These are phyloP conservation scores for Ophraella communa DNA, from an alignment of 2,888 invertebrate species.

Conservation along the genomic window DNA sequence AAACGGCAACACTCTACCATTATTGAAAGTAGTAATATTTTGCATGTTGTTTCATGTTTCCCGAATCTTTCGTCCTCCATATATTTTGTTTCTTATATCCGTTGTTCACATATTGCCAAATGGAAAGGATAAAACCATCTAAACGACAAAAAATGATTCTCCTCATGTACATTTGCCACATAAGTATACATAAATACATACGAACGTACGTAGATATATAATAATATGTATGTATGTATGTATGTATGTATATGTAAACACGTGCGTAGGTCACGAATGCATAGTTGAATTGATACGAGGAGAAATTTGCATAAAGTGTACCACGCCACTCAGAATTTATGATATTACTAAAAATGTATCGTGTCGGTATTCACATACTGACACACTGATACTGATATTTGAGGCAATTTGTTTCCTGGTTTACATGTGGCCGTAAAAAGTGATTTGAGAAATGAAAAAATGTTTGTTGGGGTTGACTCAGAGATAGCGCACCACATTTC, in stretches of 20 bases:
- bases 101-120: neutral
- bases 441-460: slow-evolving; percentile 25
- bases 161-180: slow-evolving; percentile 4
- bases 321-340: slow-evolving; percentile 48
- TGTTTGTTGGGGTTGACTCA: slow-evolving; percentile 15
- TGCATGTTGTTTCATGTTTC: neutral
- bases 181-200: slow-evolving; percentile 4
- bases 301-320: slow-evolving; percentile 48
- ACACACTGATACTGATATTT: slow-evolving; percentile 43
- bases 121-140: neutral
- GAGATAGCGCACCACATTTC: slow-evolving; percentile 20
- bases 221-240: neutral
- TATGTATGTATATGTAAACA: slow-evolving; percentile 22
- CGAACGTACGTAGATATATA: neutral
- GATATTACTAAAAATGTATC: slow-evolving; percentile 46
- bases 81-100: neutral
- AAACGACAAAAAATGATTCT: slow-evolving; percentile 2
- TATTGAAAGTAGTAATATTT: neutral
- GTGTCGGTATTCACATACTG: slow-evolving; percentile 47
- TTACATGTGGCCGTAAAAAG: slow-evolving; percentile 25
- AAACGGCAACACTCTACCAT: too few species aligned
- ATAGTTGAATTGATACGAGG: slow-evolving; percentile 48
- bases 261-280: slow-evolving; percentile 49
- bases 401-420: slow-evolving; percentile 34
- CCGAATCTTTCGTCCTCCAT: neutral